Evolutionary conservation across 1,140 invertebrate species (phyloP), one percentile per base, ranked within the genome.

Genomic region (Vanessa atalanta): DNA sequence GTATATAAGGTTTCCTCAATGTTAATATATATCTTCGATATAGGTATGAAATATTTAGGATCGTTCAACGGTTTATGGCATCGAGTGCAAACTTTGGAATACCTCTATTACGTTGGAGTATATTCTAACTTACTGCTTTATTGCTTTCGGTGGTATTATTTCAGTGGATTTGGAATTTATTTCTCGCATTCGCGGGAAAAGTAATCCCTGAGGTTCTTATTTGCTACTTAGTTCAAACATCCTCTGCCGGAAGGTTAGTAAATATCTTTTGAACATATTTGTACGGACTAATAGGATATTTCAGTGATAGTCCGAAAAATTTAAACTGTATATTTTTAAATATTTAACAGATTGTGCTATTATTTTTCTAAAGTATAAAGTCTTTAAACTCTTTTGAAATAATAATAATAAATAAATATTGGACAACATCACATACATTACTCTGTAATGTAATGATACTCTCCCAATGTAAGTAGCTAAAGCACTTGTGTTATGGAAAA

Each of bases 171-270:
- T 47, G 9, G 64, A 64, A 73, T 73, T 64, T 72, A 72, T 72
- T 65, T 72, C 70, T 72, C 70, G 70, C 70, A 37, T 77, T 79
- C 72, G 67, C 64, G 70, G 75, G 80, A 78, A 78, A 85, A 76
- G 83, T 86, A 85, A 86, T 90, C 86, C 85, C 87, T 77, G 80
- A 80, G 85, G 87, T 73, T 82, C 76, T 85, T 84, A 88, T 88
- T 87, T 65, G 70, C 70, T 65, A 72, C 61, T 65, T 37, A 61
- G 55, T 61, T 68, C 68, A 66, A 70, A 75, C 68, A 68, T 68
- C 51, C 68, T 72, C 51, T 53, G 48, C 60, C 43, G 65, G 67
- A 65, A 61, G 65, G 68, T 75, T 75, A 66, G 68, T 66, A 69
- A 70, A 75, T 70, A 68, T 68, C 67, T 60, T 69, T 69, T 69